phyloP scores from a whole-genome alignment of 2,888 invertebrate species.

The Diarsia rubi region DNA sequence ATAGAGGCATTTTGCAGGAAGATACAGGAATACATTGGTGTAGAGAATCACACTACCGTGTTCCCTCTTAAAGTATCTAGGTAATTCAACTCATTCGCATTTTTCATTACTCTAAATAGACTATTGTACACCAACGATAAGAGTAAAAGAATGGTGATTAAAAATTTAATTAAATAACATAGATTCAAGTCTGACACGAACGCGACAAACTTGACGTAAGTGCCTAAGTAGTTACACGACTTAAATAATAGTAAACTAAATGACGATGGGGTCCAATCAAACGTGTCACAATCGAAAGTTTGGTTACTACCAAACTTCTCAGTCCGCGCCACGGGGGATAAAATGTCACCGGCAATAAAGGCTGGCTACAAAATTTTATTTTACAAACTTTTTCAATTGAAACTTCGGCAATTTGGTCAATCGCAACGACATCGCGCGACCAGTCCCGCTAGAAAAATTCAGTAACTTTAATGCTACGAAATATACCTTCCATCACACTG shows the following conservation, averaged over 20 bases:
- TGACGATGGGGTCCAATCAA: neutral
- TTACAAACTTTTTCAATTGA: neutral
- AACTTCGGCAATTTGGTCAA: neutral
- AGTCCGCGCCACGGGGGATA: neutral
- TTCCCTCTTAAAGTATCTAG: conserved; percentile 10
- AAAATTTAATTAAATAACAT: conserved; percentile 33
- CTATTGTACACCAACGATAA: conserved; percentile 48
- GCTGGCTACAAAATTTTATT: neutral
- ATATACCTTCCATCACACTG: neutral
- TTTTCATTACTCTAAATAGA: conserved; percentile 49
- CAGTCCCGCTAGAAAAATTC: neutral
- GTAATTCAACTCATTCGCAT: neutral
- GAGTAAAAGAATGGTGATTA: conserved; percentile 36
- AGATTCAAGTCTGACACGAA: conserved; percentile 3
- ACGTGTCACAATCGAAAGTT: neutral
- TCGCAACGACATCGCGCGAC: neutral
- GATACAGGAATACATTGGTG: no score
- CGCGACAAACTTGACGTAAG: neutral
- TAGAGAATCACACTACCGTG: no score
- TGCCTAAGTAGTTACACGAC: neutral
- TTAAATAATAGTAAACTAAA: neutral
- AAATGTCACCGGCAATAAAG: neutral
- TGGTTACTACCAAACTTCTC: neutral
- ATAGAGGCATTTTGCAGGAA: no score
- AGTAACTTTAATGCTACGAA: neutral